Evolutionary conservation across 2,888 invertebrate genomes (phyloP), one percentile per base, ranked within the genome.

Genomic region (Sinopyrophorus schimmeli): DNA sequence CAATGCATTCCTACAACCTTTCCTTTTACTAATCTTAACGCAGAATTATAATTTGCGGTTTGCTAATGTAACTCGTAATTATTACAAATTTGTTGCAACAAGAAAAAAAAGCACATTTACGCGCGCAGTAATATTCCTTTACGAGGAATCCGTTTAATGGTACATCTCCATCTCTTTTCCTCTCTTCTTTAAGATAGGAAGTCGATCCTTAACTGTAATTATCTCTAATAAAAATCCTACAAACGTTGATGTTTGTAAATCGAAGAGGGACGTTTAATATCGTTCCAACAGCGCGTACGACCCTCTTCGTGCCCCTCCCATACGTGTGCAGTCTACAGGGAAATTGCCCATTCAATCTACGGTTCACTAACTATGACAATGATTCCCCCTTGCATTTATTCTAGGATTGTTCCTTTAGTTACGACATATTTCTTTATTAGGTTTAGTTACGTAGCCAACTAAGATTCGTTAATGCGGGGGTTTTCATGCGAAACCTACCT

Each of bases 341-440:
- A 68, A 69, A 69, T 69, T 70, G 67, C 66, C 65, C 63, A 68
- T 68, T 68, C 65, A 67, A 66, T 65, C 61, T 63, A 66, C 67
- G 70, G 61, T 68, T 65, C 67, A 68, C 59, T 68, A 67, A 68
- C 68, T 64, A 65, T 66, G 65, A 65, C 67, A 69, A 69, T 66
- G 60, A 66, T 64, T n/a, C n/a, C 55, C 58, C 46, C 21, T 53
- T 44, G 42, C 42, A 35, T 27, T 48, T 48, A 47, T 39, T 40
- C 32, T 42, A 37, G 34, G 50, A 46, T 40, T 39, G 44, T 34
- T 44, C 35, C 40, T 35, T 39, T 35, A 40, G 46, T 50, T 30
- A 42, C 47, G 16, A 20, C 16, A 34, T 34, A 15, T 34, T 32
- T 18, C 39, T 40, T 32, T 44, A 28, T 37, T 37, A 28, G 20